Evolutionary conservation across 2,888 invertebrate species (phyloP).

Genomic region (Sinotaia quadrata): DNA sequence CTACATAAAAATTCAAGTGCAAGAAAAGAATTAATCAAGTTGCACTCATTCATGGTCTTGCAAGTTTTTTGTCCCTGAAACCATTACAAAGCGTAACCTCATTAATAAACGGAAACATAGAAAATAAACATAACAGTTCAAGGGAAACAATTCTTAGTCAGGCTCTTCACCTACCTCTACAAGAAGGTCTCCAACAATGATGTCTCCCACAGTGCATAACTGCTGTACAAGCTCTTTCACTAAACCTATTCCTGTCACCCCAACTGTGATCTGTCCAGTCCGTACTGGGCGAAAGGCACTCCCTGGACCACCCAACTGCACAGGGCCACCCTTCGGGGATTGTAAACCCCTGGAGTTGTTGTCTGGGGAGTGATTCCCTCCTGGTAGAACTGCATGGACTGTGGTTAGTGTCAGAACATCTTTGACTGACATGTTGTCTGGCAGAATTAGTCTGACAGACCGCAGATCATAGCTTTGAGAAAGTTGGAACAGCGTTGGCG

Average conservation of each 20-base stretch:
- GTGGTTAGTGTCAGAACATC: slow-evolving; percentile 18
- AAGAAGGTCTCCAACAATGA: slow-evolving; percentile 53
- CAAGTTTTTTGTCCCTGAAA: no score
- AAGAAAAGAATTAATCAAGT: no score
- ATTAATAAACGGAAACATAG: no score
- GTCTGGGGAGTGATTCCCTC: background rate
- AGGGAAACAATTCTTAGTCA: no score
- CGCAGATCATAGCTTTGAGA: slow-evolving; percentile 54
- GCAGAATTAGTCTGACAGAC: slow-evolving; percentile 46
- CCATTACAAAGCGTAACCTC: no score
- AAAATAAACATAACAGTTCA: no score
- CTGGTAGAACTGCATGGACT: slow-evolving; percentile 26
- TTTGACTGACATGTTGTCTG: slow-evolving; percentile 31
- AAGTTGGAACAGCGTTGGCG: slow-evolving; percentile 55
- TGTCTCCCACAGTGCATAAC: slow-evolving; percentile 37
- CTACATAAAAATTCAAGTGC: no score
- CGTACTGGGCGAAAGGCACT: slow-evolving; percentile 58
- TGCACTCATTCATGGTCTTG: no score
- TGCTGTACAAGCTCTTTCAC: slow-evolving; percentile 32
- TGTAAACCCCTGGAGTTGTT: background rate
- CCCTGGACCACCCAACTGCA: slow-evolving; percentile 55
- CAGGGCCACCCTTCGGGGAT: slow-evolving; percentile 46
- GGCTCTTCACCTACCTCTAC: slow-evolving; percentile 49
- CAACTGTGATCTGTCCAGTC: slow-evolving; percentile 32
- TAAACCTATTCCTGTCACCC: slow-evolving; percentile 21